phyloP scores from a whole-genome alignment of 2,113 vertebrate species.

The Notarius lentiginosus region DNA sequence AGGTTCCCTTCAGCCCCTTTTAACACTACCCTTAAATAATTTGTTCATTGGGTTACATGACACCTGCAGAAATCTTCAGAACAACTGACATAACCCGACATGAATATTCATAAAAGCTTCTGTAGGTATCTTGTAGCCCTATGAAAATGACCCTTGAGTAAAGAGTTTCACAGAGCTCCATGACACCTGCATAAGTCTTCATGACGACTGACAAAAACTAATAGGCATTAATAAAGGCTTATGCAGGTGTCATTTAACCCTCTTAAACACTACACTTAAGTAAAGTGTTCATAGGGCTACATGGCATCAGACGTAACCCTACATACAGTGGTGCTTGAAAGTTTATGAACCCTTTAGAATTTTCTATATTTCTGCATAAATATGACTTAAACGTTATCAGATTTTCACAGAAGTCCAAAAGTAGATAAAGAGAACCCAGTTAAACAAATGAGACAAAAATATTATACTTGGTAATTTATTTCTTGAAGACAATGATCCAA shows the following conservation, averaged over 20 bases:
- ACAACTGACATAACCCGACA: background rate
- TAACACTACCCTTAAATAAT: background rate
- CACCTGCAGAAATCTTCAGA: background rate
- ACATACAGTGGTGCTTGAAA: too few species aligned
- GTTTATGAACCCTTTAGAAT: too few species aligned
- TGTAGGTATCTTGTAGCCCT: background rate
- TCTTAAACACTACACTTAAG: background rate
- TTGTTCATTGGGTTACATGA: background rate
- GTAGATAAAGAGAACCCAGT: too few species aligned
- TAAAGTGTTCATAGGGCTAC: background rate
- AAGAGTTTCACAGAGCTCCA: background rate
- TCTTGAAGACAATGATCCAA: too few species aligned
- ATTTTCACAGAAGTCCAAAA: too few species aligned
- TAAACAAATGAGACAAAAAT: too few species aligned
- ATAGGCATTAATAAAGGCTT: background rate
- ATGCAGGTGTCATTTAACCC: background rate
- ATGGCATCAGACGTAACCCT: background rate
- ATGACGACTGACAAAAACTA: background rate
- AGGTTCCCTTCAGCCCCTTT: background rate
- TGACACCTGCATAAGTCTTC: background rate
- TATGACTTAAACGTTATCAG: too few species aligned
- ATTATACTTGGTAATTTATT: too few species aligned
- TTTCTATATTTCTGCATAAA: too few species aligned
- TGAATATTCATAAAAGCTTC: background rate
- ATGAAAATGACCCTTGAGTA: background rate